Base-by-base conservation (phyloP, 2,888 invertebrate genomes). In the Chalcosyrphus nemorum region DNA sequence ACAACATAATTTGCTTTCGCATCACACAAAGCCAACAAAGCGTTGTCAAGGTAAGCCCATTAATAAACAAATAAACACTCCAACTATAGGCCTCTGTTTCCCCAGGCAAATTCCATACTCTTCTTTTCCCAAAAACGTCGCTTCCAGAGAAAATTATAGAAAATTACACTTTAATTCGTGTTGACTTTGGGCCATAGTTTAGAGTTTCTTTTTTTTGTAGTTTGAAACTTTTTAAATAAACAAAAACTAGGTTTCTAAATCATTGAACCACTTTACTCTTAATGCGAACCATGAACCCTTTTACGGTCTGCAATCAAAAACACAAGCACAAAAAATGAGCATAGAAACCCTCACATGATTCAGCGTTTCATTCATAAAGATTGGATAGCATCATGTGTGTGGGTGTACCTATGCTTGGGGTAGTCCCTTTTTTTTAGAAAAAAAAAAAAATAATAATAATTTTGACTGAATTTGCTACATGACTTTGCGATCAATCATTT, bases 401-500 rank as follows among this genome's bases (percentile, higher is more conserved):
- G 17, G 29, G 17, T 43, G 5, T 3, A 17, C 4, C 2, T 21
- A 0, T 32, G 7, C 1, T n/a, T 7, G 9, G 32, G 29, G 29
- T 45, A 19, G 63, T 21, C 29, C 15, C 9, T 15, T 52, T 35
- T 13, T 4, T 6, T 27, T 7, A 61, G 29, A 43, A 24, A n/a
- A n/a, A 24, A 24, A 24, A 24, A 24, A 4, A 24, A 24, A 24
- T 27, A 3, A n/a, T 15, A 35, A 9, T 2, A 17, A 9, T 65
- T 50, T 32, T 29, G 7, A 17, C 27, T n/a, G 2, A 52, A 66
- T 63, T 54, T 63, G 61, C 61, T 63, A 15, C 61, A 72, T 52
- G 50, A 72, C 19, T 61, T 43, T 38, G 71, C 43, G n/a, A 4
- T 52, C 52, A 63, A 35, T 63, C 43, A 54, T 21, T 54, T 72